Evolutionary conservation across 2,113 vertebrate species (phyloP).

Genomic region (Indri indri): DNA sequence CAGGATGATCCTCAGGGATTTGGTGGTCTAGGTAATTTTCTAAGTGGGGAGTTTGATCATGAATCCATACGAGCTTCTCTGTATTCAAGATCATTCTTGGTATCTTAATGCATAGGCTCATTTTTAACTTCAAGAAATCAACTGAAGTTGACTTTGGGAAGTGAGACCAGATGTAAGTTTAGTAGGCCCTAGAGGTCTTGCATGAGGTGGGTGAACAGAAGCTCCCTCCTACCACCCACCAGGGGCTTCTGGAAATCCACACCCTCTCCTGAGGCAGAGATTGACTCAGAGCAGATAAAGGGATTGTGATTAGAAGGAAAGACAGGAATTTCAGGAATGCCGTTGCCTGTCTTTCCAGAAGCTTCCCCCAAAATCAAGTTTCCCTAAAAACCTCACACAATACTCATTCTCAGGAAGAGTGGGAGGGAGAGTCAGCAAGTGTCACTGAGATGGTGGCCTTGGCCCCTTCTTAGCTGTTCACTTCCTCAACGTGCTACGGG

Average conservation of each 20-base stretch:
- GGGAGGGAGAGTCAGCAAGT: not conserved
- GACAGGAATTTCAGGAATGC: not conserved
- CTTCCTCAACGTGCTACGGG: not conserved
- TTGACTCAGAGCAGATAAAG: not conserved
- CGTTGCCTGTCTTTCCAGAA: not conserved
- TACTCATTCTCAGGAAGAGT: not conserved
- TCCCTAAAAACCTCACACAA: not conserved
- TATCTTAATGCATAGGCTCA: not conserved
- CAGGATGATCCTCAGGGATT: not conserved
- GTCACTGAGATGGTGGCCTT: not conserved
- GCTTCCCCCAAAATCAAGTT: not conserved
- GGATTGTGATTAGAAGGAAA: not conserved
- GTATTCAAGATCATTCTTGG: not conserved
- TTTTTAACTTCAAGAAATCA: not conserved
- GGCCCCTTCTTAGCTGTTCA: not conserved
- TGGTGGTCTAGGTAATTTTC: not conserved
- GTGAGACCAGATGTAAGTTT: not conserved
- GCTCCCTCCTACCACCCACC: accelerated
- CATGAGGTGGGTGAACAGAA: accelerated
- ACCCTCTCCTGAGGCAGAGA: not conserved
- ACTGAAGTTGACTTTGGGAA: not conserved
- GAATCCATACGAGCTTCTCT: not conserved
- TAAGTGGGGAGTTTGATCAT: not conserved
- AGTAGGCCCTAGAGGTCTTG: not conserved
- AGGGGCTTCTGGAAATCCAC: not conserved